Base-by-base conservation (phyloP, 2,113 vertebrate genomes). In the Embiotoca jacksoni region DNA sequence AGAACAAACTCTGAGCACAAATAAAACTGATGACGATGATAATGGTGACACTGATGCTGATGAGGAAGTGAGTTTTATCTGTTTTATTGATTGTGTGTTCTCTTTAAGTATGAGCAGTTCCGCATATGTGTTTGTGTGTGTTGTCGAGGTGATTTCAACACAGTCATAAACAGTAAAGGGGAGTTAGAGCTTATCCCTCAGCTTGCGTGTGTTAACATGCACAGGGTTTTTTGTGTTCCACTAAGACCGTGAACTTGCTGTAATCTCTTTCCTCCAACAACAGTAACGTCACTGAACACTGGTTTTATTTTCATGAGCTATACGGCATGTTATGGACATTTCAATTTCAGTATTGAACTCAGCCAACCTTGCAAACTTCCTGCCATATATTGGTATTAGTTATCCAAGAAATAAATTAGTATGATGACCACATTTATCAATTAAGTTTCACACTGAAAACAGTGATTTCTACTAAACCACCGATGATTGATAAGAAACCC, bases 1-100 rank as follows among this genome's bases (percentile, higher is more conserved):
- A 71, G 72, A 79, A 65, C 37, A 65, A 82, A 85, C 59, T 71
- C 46, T 70, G 54, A 70, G 77, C 83, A 84, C 77, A 83, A 88
- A 90, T 92, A 90, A 92, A 93, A 78, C 76, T 71, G 69, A 83
- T 65, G 41, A 23, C 23, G 23, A 70, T 58, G 37, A 81, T 41
- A 10, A 44, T 52, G 44, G 33, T 55, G 31, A 53, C 65, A 32
- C 46, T 76, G 57, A 57, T 78, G 60, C 61, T 53, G 55, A 10
- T 11, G 31, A 14, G 39, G 23, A 39, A 14, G 10, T 65, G 35
- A 55, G 44, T 62, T 73, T 9, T n/a, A 7, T 69, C 56, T 58
- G 31, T 56, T 47, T 3, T 65, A 7, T 41, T 62, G 52, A 15
- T 8, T 53, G 15, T 35, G 13, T 30, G 3, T 23, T 56, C 52